Percentiles rank a stretch among this genome's conserved stretches.
These are phyloP conservation scores for Leptodactylus fuscus DNA, from an alignment of 2,113 vertebrate species.

Conservation along the genomic window DNA sequence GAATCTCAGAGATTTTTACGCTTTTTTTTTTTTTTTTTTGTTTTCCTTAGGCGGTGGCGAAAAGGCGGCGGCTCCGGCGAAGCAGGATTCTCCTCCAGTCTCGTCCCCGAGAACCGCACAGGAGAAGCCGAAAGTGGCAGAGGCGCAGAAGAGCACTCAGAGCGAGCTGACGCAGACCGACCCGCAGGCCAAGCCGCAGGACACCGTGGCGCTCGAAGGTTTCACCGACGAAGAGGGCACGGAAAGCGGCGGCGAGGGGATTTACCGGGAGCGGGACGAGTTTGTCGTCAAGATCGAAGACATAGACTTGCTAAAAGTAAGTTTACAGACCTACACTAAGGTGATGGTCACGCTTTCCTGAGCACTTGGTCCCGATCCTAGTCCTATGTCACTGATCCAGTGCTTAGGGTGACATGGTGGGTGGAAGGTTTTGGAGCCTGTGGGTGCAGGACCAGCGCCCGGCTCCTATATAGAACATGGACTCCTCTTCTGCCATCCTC, in stretches of 20 bases:
- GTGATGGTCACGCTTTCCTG: too few species aligned
- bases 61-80: slow-evolving; percentile 67
- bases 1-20: background rate
- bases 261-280: slow-evolving; percentile 96
- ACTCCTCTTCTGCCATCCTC: too few species aligned
- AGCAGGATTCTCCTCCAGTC: slow-evolving; percentile 74
- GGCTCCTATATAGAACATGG: too few species aligned
- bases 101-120: slow-evolving; percentile 66
- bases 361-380: too few species aligned
- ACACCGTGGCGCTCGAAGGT: slow-evolving; percentile 88
- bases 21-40: background rate
- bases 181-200: slow-evolving; percentile 80
- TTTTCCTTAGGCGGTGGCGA: slow-evolving; percentile 64
- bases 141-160: slow-evolving; percentile 68
- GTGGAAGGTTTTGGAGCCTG: too few species aligned
- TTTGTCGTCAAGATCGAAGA: slow-evolving; percentile 98
- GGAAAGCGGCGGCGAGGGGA: slow-evolving; percentile 96
- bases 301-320: slow-evolving; percentile 90
- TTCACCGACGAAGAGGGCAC: slow-evolving; percentile 89
- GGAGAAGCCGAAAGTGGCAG: slow-evolving; percentile 71
- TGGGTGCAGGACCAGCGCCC: too few species aligned
- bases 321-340: background rate
- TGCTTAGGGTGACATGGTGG: too few species aligned
- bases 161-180: slow-evolving; percentile 73
- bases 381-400: too few species aligned